Evolutionary conservation across 2,888 invertebrate genomes (phyloP), one percentile per base, ranked within the genome.

Genomic region (Meteorus colon): DNA sequence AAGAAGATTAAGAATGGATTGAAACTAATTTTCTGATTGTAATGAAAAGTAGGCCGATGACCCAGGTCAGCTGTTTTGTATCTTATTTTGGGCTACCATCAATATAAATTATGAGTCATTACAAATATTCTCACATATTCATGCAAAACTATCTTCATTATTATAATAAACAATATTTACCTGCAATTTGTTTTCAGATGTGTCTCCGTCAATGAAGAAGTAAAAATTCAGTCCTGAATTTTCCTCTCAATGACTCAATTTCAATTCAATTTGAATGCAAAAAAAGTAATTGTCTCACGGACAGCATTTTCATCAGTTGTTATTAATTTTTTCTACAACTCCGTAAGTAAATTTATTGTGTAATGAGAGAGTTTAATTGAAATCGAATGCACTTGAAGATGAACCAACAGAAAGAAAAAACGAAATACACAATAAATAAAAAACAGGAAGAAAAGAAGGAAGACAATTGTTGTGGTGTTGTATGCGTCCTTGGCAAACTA

Each of bases 401-500:
- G 41, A 41, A 41, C 8, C 0, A 41, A 41, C 12, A 41, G 12
- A 10, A 24, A 55, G 24, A 19, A 19, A 55, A 19, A 55, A 55
- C n/a, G 4, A 55, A 55, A 55, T 24, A 62, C 59, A 60, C 27
- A 41, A 60, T 24, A 4, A 51, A 31, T 37, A 34, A 31, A 19
- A 68, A 19, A 37, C 16, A 34, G 10, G 14, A 41, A n/a, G 27
- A 62, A 62, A 4, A n/a, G 10, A 34, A 70, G 5, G 34, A 59
- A 16, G 31, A n/a, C 14, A 51, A 51, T 48, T 8, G 48, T 51
- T 10, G 4, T 67, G 31, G 27, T 29, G 5, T 19, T 19, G 8
- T 31, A 29, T 62, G 62, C 48, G 72, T 62, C 72, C 72, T 72
- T 72, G 72, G 62, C 19, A 63, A 72, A 63, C 14, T 48, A 29